Evolutionary conservation across 2,113 vertebrate species (phyloP).

Genomic region (Halichoerus grypus): DNA sequence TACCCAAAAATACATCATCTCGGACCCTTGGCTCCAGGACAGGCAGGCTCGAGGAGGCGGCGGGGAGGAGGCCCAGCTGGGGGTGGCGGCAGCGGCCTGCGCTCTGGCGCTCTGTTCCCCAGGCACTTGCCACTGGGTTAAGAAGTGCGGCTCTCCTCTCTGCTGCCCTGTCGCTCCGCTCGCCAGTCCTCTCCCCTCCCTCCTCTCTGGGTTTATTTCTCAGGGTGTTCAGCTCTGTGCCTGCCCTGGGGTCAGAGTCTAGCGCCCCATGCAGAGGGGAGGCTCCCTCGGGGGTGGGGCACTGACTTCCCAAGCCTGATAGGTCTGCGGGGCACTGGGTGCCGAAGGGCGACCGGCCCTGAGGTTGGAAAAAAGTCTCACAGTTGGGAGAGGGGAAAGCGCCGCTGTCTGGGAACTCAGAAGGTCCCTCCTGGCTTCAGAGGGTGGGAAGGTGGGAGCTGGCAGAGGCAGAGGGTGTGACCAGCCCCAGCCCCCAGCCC

Average conservation of each 20-base stretch:
- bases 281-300: neutral
- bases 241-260: neutral
- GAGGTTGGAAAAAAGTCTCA: neutral
- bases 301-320: neutral
- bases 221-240: neutral
- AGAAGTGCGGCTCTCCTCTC: neutral
- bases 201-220: neutral
- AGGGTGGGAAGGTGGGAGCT: neutral
- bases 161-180: neutral
- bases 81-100: rapidly evolving
- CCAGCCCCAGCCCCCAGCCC: neutral
- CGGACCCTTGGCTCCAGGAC: neutral
- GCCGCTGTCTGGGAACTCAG: neutral
- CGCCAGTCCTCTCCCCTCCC: neutral
- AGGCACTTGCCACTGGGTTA: neutral
- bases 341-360: rapidly evolving
- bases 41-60: neutral
- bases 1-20: conserved; percentile 83
- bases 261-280: neutral
- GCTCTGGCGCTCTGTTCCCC: rapidly evolving
- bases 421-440: neutral
- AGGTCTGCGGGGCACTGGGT: neutral
- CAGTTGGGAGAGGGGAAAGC: neutral
- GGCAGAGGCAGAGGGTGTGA: neutral
- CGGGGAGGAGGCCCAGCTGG: neutral